phyloP scores from a whole-genome alignment of 2,888 invertebrate species.

The Zhengitettix transpicula region DNA sequence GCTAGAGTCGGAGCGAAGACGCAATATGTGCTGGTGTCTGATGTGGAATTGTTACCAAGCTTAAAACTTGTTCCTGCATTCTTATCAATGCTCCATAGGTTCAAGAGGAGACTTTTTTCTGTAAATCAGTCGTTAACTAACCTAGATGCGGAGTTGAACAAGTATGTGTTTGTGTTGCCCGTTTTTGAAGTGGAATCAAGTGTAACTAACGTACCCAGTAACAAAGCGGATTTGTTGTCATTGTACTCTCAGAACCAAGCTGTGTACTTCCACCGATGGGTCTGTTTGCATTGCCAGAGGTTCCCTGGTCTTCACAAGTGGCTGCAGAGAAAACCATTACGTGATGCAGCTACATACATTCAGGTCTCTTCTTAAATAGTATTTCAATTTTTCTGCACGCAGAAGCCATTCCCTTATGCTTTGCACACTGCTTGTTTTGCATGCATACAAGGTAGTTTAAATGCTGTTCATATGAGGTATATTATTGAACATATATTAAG shows the following conservation, averaged over 20 bases:
- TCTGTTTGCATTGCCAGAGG: conserved; percentile 55
- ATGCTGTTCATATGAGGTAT: no score
- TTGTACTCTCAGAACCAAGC: conserved; percentile 38
- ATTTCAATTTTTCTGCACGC: no score
- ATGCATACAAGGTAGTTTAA: no score
- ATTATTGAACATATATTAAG: no score
- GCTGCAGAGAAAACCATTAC: conserved; percentile 25
- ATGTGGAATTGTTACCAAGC: conserved; percentile 56
- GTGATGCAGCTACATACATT: not conserved
- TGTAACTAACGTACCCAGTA: conserved; percentile 39
- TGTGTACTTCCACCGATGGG: conserved; percentile 47
- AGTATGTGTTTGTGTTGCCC: conserved; percentile 51
- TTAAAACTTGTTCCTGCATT: conserved; percentile 41
- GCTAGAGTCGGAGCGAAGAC: conserved; percentile 47
- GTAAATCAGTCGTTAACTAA: not conserved
- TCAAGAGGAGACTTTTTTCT: conserved; percentile 25
- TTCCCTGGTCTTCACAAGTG: conserved; percentile 57
- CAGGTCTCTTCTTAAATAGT: conserved; percentile 1
- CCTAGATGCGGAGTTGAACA: not conserved
- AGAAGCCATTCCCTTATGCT: no score
- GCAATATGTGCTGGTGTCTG: conserved; percentile 47
- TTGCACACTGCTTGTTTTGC: no score
- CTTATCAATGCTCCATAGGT: conserved; percentile 35
- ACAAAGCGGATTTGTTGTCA: conserved; percentile 36
- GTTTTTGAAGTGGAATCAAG: conserved; percentile 49